These are phyloP conservation scores for Sebastes steindachneri DNA, from an alignment of 2,797 vertebrate species.

Conservation along the genomic window DNA sequence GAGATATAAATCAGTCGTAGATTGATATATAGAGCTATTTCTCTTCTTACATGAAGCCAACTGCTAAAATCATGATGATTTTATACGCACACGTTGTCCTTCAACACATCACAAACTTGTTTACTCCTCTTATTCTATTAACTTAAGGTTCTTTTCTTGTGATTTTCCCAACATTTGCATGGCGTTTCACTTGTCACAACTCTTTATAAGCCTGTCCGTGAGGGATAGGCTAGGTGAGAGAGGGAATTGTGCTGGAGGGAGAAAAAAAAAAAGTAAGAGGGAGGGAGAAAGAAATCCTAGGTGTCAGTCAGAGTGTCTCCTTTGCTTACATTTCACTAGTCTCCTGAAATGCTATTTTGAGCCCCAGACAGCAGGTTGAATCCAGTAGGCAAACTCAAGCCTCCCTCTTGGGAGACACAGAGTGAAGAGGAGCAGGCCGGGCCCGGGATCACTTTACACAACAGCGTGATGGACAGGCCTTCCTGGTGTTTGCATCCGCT, in stretches of 20 bases:
- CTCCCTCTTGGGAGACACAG: slow-evolving; percentile 74
- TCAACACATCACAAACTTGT: slow-evolving; percentile 43
- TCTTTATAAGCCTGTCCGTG: slow-evolving; percentile 55
- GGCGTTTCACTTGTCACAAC: slow-evolving; percentile 69
- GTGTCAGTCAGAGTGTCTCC: slow-evolving; percentile 83
- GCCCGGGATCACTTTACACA: slow-evolving; percentile 79
- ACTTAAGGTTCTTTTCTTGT: slow-evolving; percentile 10
- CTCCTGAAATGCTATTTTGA: slow-evolving; percentile 86
- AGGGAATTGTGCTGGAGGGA: slow-evolving; percentile 61
- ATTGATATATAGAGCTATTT: not conserved
- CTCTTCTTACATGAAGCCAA: not conserved
- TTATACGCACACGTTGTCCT: slow-evolving; percentile 23
- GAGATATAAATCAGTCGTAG: not conserved
- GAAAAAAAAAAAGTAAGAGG: slow-evolving; percentile 33
- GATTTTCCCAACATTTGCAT: slow-evolving; percentile 57
- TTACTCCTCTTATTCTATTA: slow-evolving; percentile 31
- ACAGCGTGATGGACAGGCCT: slow-evolving; percentile 81
- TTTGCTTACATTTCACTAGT: slow-evolving; percentile 85
- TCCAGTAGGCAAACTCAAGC: slow-evolving; percentile 82
- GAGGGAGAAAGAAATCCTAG: slow-evolving; percentile 61
- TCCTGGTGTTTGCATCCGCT: slow-evolving; percentile 72
- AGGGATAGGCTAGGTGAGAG: slow-evolving; percentile 51
- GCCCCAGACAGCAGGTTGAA: slow-evolving; percentile 83
- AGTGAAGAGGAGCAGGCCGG: slow-evolving; percentile 68
- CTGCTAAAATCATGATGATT: not conserved